A percentile compares a stretch with the other conserved stretches of the same genome.
phyloP scores from a whole-genome alignment of 1,140 invertebrate species.

The Cyclina sinensis region DNA sequence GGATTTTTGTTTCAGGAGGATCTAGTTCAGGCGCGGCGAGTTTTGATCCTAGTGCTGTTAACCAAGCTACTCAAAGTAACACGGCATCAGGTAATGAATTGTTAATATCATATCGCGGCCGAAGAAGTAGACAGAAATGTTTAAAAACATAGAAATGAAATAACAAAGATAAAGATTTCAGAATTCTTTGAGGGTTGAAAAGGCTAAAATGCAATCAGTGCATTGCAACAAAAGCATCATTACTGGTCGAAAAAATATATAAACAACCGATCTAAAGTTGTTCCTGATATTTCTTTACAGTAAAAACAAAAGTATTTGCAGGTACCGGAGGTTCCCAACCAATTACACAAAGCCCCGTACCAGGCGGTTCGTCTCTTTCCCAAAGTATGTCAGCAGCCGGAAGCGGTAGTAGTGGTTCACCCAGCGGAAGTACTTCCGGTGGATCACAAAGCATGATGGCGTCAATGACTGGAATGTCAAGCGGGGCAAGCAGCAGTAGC shows the following conservation, averaged over 20 bases:
- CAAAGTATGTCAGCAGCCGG: background rate
- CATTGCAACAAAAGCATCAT: too few relatives aligned
- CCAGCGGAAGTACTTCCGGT: constrained; percentile 12
- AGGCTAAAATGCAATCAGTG: too few relatives aligned
- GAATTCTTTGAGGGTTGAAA: too few relatives aligned
- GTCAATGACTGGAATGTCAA: background rate
- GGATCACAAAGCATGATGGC: constrained; percentile 7
- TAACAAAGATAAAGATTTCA: too few relatives aligned
- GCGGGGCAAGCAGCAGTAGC: background rate
- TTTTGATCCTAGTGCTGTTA: constrained; percentile 15
- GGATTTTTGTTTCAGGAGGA: background rate
- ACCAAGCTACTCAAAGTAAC: constrained; percentile 10
- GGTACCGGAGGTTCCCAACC: background rate
- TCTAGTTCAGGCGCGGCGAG: background rate
- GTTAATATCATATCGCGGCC: too few relatives aligned
- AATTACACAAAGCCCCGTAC: constrained; percentile 11
- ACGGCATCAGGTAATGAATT: background rate
- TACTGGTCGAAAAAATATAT: too few relatives aligned
- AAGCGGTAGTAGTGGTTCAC: constrained; percentile 2
- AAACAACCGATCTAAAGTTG: too few relatives aligned
- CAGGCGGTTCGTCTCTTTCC: background rate
- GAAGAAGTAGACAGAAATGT: too few relatives aligned
- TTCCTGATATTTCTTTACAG: too few relatives aligned
- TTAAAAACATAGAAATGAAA: too few relatives aligned
- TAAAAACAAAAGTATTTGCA: too few relatives aligned